phyloP scores from a whole-genome alignment of 2,113 vertebrate species.

The Silurus asotus region DNA sequence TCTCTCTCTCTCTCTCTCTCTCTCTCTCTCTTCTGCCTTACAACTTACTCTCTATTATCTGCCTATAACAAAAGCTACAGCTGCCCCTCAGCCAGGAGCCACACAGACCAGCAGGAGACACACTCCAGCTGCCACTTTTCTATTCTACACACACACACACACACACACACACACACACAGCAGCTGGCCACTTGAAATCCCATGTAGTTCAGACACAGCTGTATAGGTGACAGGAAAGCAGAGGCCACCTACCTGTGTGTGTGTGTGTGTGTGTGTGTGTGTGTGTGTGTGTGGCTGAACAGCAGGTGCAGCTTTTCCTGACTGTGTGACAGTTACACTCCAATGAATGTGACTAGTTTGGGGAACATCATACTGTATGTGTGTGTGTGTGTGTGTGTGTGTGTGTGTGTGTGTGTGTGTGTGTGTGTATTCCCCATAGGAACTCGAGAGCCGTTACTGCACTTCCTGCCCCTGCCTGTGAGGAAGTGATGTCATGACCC shows the following conservation, averaged over 20 bases:
- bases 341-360: neutral
- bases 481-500: constrained; percentile 78
- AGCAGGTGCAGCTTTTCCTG: constrained; percentile 17
- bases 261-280: constrained; percentile 29
- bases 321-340: neutral
- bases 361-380: constrained; percentile 26
- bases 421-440: constrained; percentile 43
- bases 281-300: constrained; percentile 13
- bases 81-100: constrained; percentile 43
- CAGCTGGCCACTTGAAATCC: constrained; percentile 24
- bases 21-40: neutral
- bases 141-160: neutral
- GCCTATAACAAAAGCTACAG: constrained; percentile 47
- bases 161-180: constrained; percentile 5
- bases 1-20: neutral
- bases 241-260: constrained; percentile 43
- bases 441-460: constrained; percentile 59
- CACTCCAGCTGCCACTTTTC: constrained; percentile 29
- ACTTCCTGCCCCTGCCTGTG: constrained; percentile 66
- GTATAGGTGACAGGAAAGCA: constrained; percentile 29
- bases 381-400: neutral
- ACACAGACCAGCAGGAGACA: constrained; percentile 17
- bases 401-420: neutral
- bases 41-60: constrained; percentile 44
- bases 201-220: constrained; percentile 38